Conservation (phyloP, 2,888 invertebrate genomes). For the Nudaria mundana region DNA sequence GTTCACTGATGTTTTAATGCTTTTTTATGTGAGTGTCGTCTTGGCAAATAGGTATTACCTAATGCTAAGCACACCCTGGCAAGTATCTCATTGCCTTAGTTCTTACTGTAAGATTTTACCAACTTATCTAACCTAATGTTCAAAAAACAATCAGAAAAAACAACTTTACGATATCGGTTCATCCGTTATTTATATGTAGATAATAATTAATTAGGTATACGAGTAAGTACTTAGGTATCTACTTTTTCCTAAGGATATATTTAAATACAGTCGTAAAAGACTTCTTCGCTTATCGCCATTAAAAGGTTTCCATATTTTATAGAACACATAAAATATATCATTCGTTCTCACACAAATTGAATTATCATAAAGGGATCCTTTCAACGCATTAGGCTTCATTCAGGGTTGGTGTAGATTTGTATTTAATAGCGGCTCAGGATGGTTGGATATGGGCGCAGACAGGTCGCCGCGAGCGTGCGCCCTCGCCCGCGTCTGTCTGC, state of each 20-base stretch:
- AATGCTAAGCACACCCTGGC: too few species aligned
- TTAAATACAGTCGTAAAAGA: constrained; percentile 35
- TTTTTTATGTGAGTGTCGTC: constrained; percentile 37
- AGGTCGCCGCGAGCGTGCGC: constrained; percentile 18
- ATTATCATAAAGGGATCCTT: constrained; percentile 64
- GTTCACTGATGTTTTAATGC: constrained; percentile 36
- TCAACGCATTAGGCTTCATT: constrained; percentile 62
- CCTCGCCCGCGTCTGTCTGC: constrained; percentile 12
- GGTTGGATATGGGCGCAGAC: constrained; percentile 27
- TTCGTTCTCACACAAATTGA: constrained; percentile 58
- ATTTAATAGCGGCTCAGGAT: constrained; percentile 56
- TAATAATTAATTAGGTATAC: too few species aligned
- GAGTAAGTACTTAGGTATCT: neutral
- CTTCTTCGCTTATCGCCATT: constrained; percentile 29
- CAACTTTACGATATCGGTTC: neutral
- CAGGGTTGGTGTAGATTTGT: constrained; percentile 64
- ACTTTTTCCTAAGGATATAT: constrained; percentile 6
- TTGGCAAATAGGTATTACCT: constrained; percentile 43
- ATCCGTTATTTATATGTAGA: neutral
- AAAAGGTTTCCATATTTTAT: constrained; percentile 42
- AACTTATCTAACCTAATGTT: too few species aligned
- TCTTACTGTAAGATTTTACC: too few species aligned
- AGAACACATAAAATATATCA: constrained; percentile 45
- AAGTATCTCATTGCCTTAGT: too few species aligned
- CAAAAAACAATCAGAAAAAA: neutral